phyloP scores from a whole-genome alignment of 2,113 vertebrate genomes.

The Prochilodus magdalenae region DNA sequence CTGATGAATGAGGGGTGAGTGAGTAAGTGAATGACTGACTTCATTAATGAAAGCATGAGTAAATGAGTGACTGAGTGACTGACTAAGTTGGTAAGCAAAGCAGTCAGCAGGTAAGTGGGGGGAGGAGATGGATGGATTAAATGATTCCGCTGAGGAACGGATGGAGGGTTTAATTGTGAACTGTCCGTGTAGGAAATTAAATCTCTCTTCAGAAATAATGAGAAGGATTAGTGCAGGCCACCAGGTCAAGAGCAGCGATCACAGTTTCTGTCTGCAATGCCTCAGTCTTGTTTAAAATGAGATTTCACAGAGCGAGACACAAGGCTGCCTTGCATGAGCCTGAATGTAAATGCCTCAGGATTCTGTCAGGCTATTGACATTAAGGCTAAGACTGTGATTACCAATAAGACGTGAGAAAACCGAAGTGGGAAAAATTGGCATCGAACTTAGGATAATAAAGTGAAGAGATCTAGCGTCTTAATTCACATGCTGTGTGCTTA shows the following conservation, averaged over 20 bases:
- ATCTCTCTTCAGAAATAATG: slow-evolving; percentile 71
- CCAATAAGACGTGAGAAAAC: not conserved
- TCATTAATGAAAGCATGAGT: not conserved
- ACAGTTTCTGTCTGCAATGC: slow-evolving; percentile 57
- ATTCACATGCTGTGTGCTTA: not conserved
- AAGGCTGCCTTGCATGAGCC: not conserved
- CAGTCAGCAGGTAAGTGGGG: not conserved
- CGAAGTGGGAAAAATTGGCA: not conserved
- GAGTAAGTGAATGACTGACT: not conserved
- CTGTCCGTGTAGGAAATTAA: slow-evolving; percentile 65
- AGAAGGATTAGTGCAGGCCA: slow-evolving; percentile 59
- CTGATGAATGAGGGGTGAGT: not conserved
- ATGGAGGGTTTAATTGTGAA: slow-evolving; percentile 64
- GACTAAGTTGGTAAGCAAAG: not conserved
- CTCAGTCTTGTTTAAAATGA: slow-evolving; percentile 56
- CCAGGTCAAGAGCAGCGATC: slow-evolving; percentile 66
- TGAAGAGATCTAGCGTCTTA: not conserved
- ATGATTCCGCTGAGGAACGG: slow-evolving; percentile 39
- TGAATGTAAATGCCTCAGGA: not conserved
- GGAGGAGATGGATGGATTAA: slow-evolving; percentile 31
- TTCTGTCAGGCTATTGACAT: not conserved
- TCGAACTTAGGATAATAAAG: not conserved
- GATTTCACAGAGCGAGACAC: slow-evolving; percentile 44
- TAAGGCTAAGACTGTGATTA: not conserved
- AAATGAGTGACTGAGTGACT: not conserved